Percentiles rank a stretch among this genome's conserved stretches.
These are phyloP conservation scores for Rhaphigaster nebulosa DNA, from an alignment of 2,888 invertebrate genomes.

Conservation along the genomic window DNA sequence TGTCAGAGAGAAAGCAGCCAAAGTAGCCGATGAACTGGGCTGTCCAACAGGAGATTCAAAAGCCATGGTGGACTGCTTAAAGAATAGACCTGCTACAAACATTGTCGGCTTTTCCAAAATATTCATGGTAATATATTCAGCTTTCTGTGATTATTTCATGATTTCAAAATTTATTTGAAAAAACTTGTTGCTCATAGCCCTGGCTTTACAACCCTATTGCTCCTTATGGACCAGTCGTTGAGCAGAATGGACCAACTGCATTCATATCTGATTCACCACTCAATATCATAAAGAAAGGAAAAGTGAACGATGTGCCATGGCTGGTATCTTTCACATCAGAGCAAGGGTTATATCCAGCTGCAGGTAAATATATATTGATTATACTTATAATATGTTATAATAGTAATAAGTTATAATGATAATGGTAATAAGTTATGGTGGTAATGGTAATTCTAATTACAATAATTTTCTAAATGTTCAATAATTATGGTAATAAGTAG, in stretches of 20 bases:
- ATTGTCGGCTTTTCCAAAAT: slow-evolving; percentile 71
- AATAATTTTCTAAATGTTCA: too few species aligned
- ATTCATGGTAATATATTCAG: slow-evolving; percentile 71
- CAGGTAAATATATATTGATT: slow-evolving; percentile 53
- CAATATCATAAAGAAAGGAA: slow-evolving; percentile 55
- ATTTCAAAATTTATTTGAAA: not conserved
- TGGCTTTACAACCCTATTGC: slow-evolving; percentile 79
- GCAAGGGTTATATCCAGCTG: slow-evolving; percentile 63
- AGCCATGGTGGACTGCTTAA: slow-evolving; percentile 77
- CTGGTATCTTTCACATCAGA: slow-evolving; percentile 61
- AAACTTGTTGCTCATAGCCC: slow-evolving; percentile 68
- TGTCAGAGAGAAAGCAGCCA: slow-evolving; percentile 74
- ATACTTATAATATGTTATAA: too few species aligned
- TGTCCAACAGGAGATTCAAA: slow-evolving; percentile 73
- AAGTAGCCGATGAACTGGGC: slow-evolving; percentile 75
- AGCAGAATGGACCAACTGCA: slow-evolving; percentile 68
- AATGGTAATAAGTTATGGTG: too few species aligned
- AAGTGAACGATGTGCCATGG: slow-evolving; percentile 60
- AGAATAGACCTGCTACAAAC: slow-evolving; percentile 74
- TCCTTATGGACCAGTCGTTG: slow-evolving; percentile 81
- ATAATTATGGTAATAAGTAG: too few species aligned
- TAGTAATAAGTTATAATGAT: too few species aligned
- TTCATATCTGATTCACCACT: slow-evolving; percentile 59
- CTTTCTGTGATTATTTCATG: not conserved
- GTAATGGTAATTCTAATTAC: too few species aligned